A percentile compares a stretch with the other conserved stretches of the same genome.
These are phyloP conservation scores for Stomatorhinus ivindoensis DNA, from an alignment of 2,113 vertebrate genomes.

Conservation along the genomic window DNA sequence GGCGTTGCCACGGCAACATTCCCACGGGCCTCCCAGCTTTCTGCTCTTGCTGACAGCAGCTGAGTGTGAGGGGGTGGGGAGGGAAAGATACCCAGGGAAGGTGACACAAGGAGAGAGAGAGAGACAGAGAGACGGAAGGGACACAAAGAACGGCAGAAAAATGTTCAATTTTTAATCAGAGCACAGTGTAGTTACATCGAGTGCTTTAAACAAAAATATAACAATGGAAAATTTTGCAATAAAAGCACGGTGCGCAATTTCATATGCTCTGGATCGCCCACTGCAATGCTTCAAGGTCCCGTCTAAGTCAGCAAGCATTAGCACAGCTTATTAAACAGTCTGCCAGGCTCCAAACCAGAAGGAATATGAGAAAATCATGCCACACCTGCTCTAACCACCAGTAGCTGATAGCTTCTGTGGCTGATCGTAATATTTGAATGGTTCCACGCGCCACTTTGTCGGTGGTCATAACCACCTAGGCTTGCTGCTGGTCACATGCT, in stretches of 20 bases:
- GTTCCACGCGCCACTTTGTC: neutral
- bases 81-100: constrained; percentile 10
- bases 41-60: constrained; percentile 33
- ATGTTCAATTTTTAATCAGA: constrained; percentile 40
- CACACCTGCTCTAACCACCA: neutral
- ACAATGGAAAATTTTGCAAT: constrained; percentile 38
- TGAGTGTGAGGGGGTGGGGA: constrained; percentile 6
- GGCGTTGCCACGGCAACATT: constrained; percentile 36
- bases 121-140: constrained; percentile 3
- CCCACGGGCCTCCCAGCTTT: constrained; percentile 35
- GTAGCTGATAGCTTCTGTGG: neutral
- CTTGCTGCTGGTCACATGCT: neutral
- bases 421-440: neutral
- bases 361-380: neutral
- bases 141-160: constrained; percentile 22
- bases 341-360: neutral
- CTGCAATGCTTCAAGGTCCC: neutral
- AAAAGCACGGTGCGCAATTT: neutral
- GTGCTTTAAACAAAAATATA: constrained; percentile 29
- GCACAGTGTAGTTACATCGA: constrained; percentile 28
- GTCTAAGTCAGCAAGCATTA: neutral
- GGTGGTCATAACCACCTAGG: neutral
- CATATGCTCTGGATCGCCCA: neutral
- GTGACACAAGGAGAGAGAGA: constrained; percentile 12
- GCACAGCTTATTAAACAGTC: neutral